A percentile compares a stretch with the other conserved stretches of the same genome.
These are phyloP conservation scores for Zele albiditarsus DNA, from an alignment of 2,888 invertebrate genomes.

Conservation along the genomic window DNA sequence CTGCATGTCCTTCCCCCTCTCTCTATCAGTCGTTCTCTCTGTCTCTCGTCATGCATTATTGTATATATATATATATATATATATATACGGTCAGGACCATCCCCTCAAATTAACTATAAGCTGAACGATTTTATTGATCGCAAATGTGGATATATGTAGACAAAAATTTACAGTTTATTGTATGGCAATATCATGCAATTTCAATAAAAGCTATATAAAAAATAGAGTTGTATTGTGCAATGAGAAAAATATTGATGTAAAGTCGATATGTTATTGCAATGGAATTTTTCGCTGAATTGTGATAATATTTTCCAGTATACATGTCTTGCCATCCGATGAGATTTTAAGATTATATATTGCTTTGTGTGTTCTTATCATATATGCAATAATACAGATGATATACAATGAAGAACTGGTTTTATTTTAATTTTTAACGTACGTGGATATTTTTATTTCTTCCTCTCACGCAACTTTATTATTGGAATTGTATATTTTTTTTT, in stretches of 20 bases:
- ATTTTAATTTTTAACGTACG: neutral
- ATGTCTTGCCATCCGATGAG: no score
- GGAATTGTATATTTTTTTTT: neutral
- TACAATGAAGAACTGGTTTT: neutral
- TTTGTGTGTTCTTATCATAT: no score
- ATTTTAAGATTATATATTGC: no score
- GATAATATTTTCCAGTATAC: no score
- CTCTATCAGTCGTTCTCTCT: conserved; percentile 15
- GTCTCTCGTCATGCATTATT: conserved; percentile 21
- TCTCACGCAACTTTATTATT: neutral
- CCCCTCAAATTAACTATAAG: conserved; percentile 11
- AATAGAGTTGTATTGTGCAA: no score
- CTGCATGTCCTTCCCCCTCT: conserved; percentile 36
- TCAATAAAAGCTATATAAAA: no score
- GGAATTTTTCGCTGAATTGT: no score
- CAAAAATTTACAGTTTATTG: conserved; percentile 2
- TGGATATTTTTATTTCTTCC: neutral
- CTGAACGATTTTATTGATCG: conserved; percentile 22
- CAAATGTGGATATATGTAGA: neutral
- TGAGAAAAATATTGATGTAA: no score
- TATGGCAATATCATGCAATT: no score
- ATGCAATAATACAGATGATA: no score
- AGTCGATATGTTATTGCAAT: no score
- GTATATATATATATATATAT: neutral
- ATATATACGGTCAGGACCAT: neutral